Percentiles rank a stretch among this genome's conserved stretches.
Conservation (phyloP, 1,140 invertebrate species). For the Drosophila ohnishii region DNA sequence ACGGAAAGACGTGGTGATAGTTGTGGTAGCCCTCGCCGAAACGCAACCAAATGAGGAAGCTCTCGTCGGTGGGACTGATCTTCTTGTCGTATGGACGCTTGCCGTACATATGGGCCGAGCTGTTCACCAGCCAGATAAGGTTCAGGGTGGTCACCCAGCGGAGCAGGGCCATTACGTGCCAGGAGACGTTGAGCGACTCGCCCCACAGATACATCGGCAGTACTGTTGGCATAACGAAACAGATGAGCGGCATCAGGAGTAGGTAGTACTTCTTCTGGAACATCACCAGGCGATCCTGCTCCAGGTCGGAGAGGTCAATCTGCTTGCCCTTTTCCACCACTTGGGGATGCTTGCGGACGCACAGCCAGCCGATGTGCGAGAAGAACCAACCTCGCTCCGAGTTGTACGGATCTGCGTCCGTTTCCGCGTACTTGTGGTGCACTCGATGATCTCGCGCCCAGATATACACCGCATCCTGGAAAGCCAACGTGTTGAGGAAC, state of each 20-base stretch:
- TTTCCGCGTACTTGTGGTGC: slow-evolving; percentile 98
- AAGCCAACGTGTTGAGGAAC: slow-evolving; percentile 92
- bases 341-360: slow-evolving; percentile 95
- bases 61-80: slow-evolving; percentile 90
- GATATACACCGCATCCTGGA: slow-evolving; percentile 95
- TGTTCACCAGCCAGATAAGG: slow-evolving; percentile 97
- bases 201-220: slow-evolving; percentile 93
- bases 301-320: slow-evolving; percentile 94
- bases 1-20: slow-evolving; percentile 97
- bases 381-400: slow-evolving; percentile 97
- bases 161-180: slow-evolving; percentile 91
- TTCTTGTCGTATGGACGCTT: slow-evolving; percentile 94
- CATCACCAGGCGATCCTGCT: slow-evolving; percentile 90
- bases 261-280: slow-evolving; percentile 95
- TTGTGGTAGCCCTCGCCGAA: slow-evolving; percentile 97
- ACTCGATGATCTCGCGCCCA: slow-evolving; percentile 97
- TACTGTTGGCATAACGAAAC: slow-evolving; percentile 93
- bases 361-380: slow-evolving; percentile 96
- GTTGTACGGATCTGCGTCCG: slow-evolving; percentile 97
- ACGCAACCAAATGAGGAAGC: slow-evolving; percentile 85
- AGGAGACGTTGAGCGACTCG: slow-evolving; percentile 91
- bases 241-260: slow-evolving; percentile 90
- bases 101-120: slow-evolving; percentile 96
- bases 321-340: slow-evolving; percentile 92
- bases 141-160: slow-evolving; percentile 94